Evolutionary conservation across 2,888 invertebrate species (phyloP), one percentile per base, ranked within the genome.

Genomic region (Tetramorium bicarinatum): DNA sequence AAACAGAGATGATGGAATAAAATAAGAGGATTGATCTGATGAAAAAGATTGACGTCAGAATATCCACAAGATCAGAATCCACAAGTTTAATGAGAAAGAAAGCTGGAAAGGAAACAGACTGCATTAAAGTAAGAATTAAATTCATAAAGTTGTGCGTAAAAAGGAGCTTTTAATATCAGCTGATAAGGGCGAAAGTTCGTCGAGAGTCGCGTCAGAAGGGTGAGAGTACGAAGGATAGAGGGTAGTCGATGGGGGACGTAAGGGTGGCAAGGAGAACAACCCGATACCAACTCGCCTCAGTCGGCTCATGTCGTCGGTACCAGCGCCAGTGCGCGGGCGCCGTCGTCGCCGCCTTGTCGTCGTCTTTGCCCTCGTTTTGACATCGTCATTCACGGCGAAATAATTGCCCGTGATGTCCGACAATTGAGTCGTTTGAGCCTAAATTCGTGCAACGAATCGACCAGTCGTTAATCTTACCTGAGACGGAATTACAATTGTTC

Each of bases 291-390:
- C 77, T 61, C 64, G 86, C 84, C 59, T 83, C 84, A 85, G 87
- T 88, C 71, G 72, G 82, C 87, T 84, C 84, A 76, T 87, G 76
- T 85, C 82, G 71, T 85, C 66, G 82, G 81, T 59, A 72, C 76
- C 61, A 74, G 67, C 74, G 74, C 62, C 64, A 71, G 79, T 80
- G 79, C 79, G 79, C 79, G 79, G 79, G 79, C 79, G 79, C 79
- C 59, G 21, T 71, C 56, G 72, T 72, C 64, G 71, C 29, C 59
- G 34, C 59, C 71, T 54, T 61, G 59, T 80, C 59, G 44, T 59
- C 34, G 71, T 80, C 71, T 44, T 38, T 83, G 81, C 41, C 82
- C 69, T 69, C 64, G 44, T 52, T 81, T 64, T 38, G 47, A 71
- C 71, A 52, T 71, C 71, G 82, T 47, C 62, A 64, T 69, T 82